Evolutionary conservation across 1,140 invertebrate genomes (phyloP), one percentile per base, ranked within the genome.

Genomic region (Bombus sibiricus): DNA sequence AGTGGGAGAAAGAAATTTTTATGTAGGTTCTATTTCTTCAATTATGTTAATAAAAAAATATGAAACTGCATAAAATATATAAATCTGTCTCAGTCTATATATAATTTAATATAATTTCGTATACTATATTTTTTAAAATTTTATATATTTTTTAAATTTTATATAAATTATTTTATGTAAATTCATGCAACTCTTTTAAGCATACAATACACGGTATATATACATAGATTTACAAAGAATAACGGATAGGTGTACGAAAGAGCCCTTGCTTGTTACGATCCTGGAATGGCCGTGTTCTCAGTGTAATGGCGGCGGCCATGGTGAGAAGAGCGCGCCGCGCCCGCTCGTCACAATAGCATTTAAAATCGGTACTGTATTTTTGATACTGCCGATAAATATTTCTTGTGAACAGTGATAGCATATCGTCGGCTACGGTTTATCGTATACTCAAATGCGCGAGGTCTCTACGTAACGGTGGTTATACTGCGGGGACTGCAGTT

Each of bases 281-380:
- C 92, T 93, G 92, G 81, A 77, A 74, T 89, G 90, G 87, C 88
- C 88, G 90, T 91, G 88, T 88, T 93, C 88, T 88, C 89, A 93
- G 92, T 93, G 80, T 92, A 93, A 93, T 93, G 92, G 92, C 92
- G 92, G 91, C 93, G 90, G 92, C 92, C 93, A 93, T 93, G 91
- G 92, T 89, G 90, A 90, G 84, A 90, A 91, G 90, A 91, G 92
- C 88, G 92, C 90, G 89, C 92, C 92, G 92, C 93, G 86, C 92
- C 92, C 92, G 92, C 92, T 93, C 83, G 88, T 90, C 74, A 86
- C 85, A 90, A 83, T 90, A 85, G 72, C 69, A 82, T 90, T 87
- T 83, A 90, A 62, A 90, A 91, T 87, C 89, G 86, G 86, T 77
- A 64, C 62, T 62, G 77, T 86, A 81, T 76, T 78, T 79, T 74